Base-by-base conservation (phyloP, 2,113 vertebrate species). In the Microtus ochrogaster region DNA sequence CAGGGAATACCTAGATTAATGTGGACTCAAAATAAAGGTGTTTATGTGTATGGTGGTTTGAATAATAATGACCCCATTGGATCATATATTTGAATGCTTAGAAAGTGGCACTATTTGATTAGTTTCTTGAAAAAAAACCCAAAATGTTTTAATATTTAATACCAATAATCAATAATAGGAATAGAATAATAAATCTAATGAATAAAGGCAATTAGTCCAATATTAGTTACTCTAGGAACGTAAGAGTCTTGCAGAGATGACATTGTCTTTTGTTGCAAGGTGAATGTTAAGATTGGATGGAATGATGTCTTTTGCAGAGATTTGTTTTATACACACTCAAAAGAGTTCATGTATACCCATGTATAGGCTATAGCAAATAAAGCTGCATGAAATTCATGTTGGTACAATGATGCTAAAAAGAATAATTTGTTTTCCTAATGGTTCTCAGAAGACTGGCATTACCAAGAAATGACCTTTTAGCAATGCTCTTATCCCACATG, bases 361-460 rank as follows among this genome's bases (percentile, higher is more conserved):
- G 91, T 92, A 90, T 96, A 98, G 66, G 95, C 97, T 98, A 95
- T 89, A 97, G 97, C 76, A 97, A 98, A 98, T 96, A 86, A 22
- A 96, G 96, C 96, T 97, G 97, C 97, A 97, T 97, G 97, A 98
- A 97, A 91, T 55, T 93, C 98, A 98, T 96, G 96, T 96, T 93
- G 79, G 91, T 90, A 92, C 96, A 96, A 96, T 98, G 81, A 89
- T 98, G 98, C 98, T 98, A 98, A 98, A 98, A 96, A 97, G 97
- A 98, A 97, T 97, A 76, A 98, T 98, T 98, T 98, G 94, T 98
- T 98, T 98, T 98, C 95, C 95, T 98, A 98, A 98, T 97, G 97
- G 97, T 96, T 98, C 97, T 96, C 95, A 96, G 96, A 96, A 98
- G 95, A 96, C 96, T 97, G 95, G 92, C 92, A 97, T 96, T 98